A percentile compares a stretch with the other conserved stretches of the same genome.
phyloP scores from a whole-genome alignment of 2,888 invertebrate species.

The Asteroscopus sphinx region DNA sequence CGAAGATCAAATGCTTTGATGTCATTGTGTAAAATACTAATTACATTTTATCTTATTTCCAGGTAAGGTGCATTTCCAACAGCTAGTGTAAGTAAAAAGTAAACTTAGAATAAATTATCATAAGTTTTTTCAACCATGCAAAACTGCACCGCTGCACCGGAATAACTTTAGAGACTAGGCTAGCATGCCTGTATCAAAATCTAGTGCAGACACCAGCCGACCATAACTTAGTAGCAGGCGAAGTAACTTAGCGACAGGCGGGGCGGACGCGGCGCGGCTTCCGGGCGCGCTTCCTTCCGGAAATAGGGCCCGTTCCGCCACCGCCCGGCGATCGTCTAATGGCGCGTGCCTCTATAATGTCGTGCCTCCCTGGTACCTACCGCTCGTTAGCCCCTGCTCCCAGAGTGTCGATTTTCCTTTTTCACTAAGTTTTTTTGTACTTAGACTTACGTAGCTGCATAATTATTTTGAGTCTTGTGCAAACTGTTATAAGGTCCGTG shows the following conservation, averaged over 20 bases:
- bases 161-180: slow-evolving; percentile 50
- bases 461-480: slow-evolving; percentile 49
- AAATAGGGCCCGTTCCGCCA: slow-evolving; percentile 88
- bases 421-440: slow-evolving; percentile 43
- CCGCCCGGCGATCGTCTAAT: slow-evolving; percentile 68
- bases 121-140: neutral
- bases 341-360: slow-evolving; percentile 82
- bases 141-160: slow-evolving; percentile 15
- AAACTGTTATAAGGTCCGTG: slow-evolving; percentile 39
- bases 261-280: slow-evolving; percentile 81
- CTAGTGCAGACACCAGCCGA: slow-evolving; percentile 71
- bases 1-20: too few relatives aligned
- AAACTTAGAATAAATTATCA: too few relatives aligned
- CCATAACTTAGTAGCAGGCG: slow-evolving; percentile 70
- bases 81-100: neutral
- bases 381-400: slow-evolving; percentile 74
- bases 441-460: too few relatives aligned
- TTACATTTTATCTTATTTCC: slow-evolving; percentile 15
- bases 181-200: slow-evolving; percentile 60
- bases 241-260: slow-evolving; percentile 71
- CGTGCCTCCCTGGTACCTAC: slow-evolving; percentile 82
- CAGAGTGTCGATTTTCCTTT: slow-evolving; percentile 58
- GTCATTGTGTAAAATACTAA: too few relatives aligned
- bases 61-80: slow-evolving; percentile 37
- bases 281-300: slow-evolving; percentile 86